These are phyloP conservation scores for Palaemon carinicauda DNA, from an alignment of 1,140 invertebrate genomes.

Conservation along the genomic window DNA sequence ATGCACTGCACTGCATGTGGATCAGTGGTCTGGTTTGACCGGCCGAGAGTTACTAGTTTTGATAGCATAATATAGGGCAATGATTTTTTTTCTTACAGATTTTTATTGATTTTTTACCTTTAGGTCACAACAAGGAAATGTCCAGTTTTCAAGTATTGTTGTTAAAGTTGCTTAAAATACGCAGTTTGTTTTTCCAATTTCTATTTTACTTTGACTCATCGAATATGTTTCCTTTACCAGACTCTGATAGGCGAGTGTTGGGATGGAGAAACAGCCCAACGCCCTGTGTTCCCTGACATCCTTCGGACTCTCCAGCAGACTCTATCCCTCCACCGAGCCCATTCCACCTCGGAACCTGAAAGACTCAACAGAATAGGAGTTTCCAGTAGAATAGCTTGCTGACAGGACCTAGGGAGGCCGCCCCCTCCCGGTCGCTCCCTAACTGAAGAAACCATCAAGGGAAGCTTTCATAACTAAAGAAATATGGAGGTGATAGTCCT, in stretches of 20 bases:
- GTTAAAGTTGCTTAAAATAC: not conserved
- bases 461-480: not conserved
- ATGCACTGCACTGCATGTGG: too few species aligned
- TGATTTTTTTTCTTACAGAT: too few species aligned
- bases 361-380: slow-evolving; percentile 55
- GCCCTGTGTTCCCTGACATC: slow-evolving; percentile 53
- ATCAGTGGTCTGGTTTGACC: too few species aligned
- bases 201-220: not conserved
- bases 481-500: not conserved
- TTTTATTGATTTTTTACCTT: too few species aligned
- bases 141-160: too few species aligned
- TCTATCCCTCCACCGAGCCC: slow-evolving; percentile 55
- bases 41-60: too few species aligned
- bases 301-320: slow-evolving; percentile 52
- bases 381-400: slow-evolving; percentile 45
- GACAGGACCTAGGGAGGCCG: slow-evolving; percentile 40
- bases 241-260: slow-evolving; percentile 54
- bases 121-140: too few species aligned
- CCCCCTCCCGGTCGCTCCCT: slow-evolving; percentile 37
- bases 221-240: slow-evolving; percentile 13
- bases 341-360: slow-evolving; percentile 59
- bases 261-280: slow-evolving; percentile 42
- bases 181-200: not conserved
- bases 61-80: too few species aligned
- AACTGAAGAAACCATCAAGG: slow-evolving; percentile 39